Evolutionary conservation across 64 coral and sea anemone species (phyloP).

Genomic region (Dendronephthya gigantea): DNA sequence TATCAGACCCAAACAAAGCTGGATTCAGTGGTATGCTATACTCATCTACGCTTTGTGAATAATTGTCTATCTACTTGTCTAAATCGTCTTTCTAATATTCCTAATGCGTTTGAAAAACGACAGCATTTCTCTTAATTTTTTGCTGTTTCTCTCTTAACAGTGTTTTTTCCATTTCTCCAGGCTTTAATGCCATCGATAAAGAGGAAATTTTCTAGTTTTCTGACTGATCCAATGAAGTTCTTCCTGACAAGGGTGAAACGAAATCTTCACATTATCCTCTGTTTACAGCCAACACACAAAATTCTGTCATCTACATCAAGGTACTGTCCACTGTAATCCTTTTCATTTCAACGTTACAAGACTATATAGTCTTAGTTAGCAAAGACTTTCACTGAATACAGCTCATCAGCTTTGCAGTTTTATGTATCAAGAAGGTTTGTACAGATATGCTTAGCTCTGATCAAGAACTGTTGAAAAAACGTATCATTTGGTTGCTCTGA

Average conservation of each 20-base stretch:
- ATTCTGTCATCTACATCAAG: slow-evolving; percentile 54
- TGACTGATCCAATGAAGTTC: slow-evolving; percentile 99
- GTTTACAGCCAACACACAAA: slow-evolving; percentile 74
- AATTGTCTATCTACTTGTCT: too few relatives aligned
- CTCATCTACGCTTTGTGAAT: too few relatives aligned
- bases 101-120: too few relatives aligned
- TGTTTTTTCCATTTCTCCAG: slow-evolving; percentile 23
- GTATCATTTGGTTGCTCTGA: too few relatives aligned
- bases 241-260: slow-evolving; percentile 90
- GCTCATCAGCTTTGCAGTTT: too few relatives aligned
- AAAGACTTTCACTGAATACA: neutral
- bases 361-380: too few relatives aligned
- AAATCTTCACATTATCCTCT: slow-evolving; percentile 90
- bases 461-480: neutral
- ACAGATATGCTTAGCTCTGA: too few relatives aligned
- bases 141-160: neutral
- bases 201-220: slow-evolving; percentile 93
- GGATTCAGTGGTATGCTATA: too few relatives aligned
- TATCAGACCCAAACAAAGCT: too few relatives aligned
- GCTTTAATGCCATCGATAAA: slow-evolving; percentile 98
- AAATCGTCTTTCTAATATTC: too few relatives aligned
- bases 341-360: neutral
- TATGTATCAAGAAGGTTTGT: too few relatives aligned
- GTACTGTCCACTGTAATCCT: neutral
- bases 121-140: too few relatives aligned